A percentile compares a stretch with the other conserved stretches of the same genome.
phyloP scores from a whole-genome alignment of 2,888 invertebrate species.

The Panzeria rudis region DNA sequence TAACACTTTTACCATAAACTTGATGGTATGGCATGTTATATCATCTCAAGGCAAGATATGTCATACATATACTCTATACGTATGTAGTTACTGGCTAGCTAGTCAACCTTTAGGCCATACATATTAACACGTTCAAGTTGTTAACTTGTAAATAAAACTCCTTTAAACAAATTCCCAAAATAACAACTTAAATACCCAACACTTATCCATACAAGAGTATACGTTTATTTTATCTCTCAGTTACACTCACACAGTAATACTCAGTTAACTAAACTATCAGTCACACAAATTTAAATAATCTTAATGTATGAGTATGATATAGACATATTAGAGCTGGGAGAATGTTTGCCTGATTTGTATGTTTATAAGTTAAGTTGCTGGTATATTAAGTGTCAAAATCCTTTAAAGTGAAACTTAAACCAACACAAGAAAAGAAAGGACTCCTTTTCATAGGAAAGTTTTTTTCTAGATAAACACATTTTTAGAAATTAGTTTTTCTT shows the following conservation, averaged over 20 bases:
- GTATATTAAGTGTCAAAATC: conserved; percentile 67
- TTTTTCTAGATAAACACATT: conserved; percentile 27
- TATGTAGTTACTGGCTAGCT: neutral
- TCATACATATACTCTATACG: neutral
- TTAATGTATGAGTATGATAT: neutral
- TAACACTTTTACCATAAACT: conserved; percentile 56
- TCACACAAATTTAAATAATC: conserved; percentile 33
- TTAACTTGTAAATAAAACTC: conserved; percentile 65
- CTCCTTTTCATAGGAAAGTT: conserved; percentile 28
- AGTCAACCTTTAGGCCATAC: conserved; percentile 52
- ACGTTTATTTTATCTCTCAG: conserved; percentile 34
- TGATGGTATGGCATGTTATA: neutral
- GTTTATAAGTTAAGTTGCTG: conserved; percentile 41
- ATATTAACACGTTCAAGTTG: conserved; percentile 67
- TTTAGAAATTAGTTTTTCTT: conserved; percentile 17
- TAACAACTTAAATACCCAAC: conserved; percentile 54
- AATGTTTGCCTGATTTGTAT: neutral
- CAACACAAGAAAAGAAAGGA: neutral
- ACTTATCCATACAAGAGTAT: neutral
- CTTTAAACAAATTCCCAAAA: conserved; percentile 61
- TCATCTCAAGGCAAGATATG: conserved; percentile 8
- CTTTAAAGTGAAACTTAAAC: conserved; percentile 51
- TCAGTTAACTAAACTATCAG: conserved; percentile 13
- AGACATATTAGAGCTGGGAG: neutral
- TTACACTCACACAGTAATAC: conserved; percentile 12